Conservation (phyloP, 2,113 vertebrate genomes). For the Cromileptes altivelis region DNA sequence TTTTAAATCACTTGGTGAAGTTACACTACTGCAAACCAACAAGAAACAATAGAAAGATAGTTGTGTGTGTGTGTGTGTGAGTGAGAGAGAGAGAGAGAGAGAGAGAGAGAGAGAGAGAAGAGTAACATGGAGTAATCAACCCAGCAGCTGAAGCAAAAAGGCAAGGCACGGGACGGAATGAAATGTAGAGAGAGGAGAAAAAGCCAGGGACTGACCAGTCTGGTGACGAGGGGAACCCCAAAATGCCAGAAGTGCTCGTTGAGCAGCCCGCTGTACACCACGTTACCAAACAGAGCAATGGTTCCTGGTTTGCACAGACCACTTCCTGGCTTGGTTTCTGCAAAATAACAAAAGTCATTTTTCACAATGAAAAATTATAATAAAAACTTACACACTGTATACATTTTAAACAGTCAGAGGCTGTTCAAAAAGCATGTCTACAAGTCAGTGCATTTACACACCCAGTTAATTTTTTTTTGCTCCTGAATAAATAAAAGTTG, state of each 20-base stretch:
- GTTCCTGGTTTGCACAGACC: conserved; percentile 82
- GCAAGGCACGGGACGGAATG: not conserved
- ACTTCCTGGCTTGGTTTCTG: conserved; percentile 84
- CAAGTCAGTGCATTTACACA: not conserved
- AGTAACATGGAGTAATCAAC: not conserved
- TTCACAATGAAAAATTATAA: not conserved
- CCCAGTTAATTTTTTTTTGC: not conserved
- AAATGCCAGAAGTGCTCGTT: conserved; percentile 85
- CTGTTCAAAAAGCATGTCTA: not conserved
- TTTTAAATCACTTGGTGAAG: not conserved
- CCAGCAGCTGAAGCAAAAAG: not conserved
- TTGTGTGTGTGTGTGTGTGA: not conserved
- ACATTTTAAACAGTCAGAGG: not conserved
- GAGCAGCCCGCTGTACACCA: conserved; percentile 83
- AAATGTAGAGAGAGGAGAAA: not conserved
- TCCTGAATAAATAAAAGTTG: not conserved
- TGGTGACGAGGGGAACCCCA: conserved; percentile 82
- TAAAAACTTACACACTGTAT: not conserved
- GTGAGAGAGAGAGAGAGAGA: not conserved
- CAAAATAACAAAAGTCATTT: conserved; percentile 23
- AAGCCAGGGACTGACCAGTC: conserved; percentile 80
- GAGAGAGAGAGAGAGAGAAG: not conserved
- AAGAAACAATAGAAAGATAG: no score
- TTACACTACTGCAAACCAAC: not conserved
- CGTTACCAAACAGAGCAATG: conserved; percentile 84